These are phyloP conservation scores for Amiota minor DNA, from an alignment of 2,888 invertebrate species.

Conservation along the genomic window DNA sequence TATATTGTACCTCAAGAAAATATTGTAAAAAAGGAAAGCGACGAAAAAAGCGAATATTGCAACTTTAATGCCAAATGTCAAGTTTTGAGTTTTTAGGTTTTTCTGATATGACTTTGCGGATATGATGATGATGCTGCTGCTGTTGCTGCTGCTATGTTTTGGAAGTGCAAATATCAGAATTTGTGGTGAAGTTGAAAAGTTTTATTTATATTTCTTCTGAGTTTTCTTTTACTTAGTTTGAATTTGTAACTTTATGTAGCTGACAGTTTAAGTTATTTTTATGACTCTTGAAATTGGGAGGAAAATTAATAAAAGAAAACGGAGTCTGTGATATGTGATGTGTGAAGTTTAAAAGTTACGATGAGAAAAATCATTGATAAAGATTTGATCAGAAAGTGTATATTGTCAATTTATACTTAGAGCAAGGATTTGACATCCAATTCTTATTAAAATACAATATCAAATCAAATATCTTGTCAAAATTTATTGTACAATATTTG, in stretches of 20 bases:
- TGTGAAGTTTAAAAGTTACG: not conserved
- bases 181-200: not conserved
- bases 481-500: no score
- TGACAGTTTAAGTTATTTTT: not conserved
- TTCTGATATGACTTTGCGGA: conserved; percentile 4
- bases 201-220: not conserved
- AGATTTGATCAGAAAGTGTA: no score
- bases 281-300: no score
- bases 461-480: no score
- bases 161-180: not conserved
- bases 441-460: no score
- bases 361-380: no score
- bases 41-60: not conserved
- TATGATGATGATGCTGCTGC: not conserved
- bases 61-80: conserved; percentile 28
- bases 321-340: not conserved
- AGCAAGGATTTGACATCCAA: no score
- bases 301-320: no score
- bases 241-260: not conserved
- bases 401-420: no score
- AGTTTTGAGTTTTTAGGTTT: conserved; percentile 10
- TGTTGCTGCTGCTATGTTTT: not conserved
- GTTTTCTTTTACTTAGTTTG: not conserved
- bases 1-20: not conserved
- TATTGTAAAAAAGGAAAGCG: not conserved